Base-by-base conservation (phyloP, 1,140 invertebrate genomes). In the Ceratitis capitata region DNA sequence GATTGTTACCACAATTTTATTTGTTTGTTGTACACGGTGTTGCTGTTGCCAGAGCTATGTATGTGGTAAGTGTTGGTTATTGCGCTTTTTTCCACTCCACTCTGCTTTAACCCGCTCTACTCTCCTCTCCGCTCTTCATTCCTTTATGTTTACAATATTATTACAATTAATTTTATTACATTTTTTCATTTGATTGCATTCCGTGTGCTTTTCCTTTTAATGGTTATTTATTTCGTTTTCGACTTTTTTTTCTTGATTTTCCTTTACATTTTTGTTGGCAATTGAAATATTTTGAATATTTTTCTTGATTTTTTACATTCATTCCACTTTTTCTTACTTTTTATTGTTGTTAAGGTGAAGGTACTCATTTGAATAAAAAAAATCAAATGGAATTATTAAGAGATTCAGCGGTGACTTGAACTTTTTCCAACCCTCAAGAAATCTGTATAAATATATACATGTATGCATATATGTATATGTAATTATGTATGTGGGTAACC, bases 321-420 rank as follows among this genome's bases (percentile, higher is more conserved):
- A 26, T 39, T 9, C 4, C 19, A 19, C 14, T 26, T 32, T 69
- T 39, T 29, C 7, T 56, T 56, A 56, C 19, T 56, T 61, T 61
- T 53, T 19, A 19, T 53, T 53, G 51, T 78, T 32, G 5, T 78
- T 10, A 42, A 45, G 39, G 10, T 78, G 69, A 78, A 78, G 69
- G 6, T 78, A 45, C n/a, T 14, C 39, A 45, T 26, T n/a, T n/a
- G n/a, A n/a, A n/a, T n/a, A n/a, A n/a, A n/a, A n/a, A n/a, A n/a
- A n/a, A 56, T 23, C n/a, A 5, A 23, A 23, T 35, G n/a, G 69
- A 78, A 7, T 12, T 64, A 32, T 42, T 69, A 69, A 69, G 32
- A 69, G 61, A n/a, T 69, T 78, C 69, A 45, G 3, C 69, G 69
- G 69, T 78, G 69, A 78, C 69, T 78, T 78, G 39, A 78, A 78